Percentiles rank a stretch among this genome's conserved stretches.
Conservation (phyloP, 2,113 vertebrate species). For the Oxyruncus cristatus region DNA sequence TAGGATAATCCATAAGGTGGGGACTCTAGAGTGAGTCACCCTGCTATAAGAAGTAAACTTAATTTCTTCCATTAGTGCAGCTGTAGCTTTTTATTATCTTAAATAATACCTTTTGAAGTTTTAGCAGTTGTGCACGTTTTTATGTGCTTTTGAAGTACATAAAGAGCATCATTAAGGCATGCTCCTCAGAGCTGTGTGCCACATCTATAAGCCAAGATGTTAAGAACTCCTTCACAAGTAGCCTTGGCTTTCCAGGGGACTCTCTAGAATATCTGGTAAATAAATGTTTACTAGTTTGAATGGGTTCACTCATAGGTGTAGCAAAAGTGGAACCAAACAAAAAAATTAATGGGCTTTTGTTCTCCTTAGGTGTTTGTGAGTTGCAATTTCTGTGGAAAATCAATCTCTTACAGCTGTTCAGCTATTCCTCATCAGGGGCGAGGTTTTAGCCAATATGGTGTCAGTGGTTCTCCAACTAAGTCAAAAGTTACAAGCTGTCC, state of each 20-base stretch:
- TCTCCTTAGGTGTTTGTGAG: conserved; percentile 93
- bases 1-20: not conserved
- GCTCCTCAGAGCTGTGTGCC: not conserved
- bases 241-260: not conserved
- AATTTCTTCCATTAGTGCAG: not conserved
- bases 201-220: not conserved
- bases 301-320: not conserved
- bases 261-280: not conserved
- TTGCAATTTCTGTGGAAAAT: conserved; percentile 99
- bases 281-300: not conserved
- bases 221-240: not conserved
- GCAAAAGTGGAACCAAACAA: not conserved
- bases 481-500: conserved; percentile 98
- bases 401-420: conserved; percentile 97
- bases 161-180: not conserved
- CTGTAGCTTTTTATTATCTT: not conserved
- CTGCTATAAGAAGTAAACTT: not conserved
- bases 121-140: not conserved
- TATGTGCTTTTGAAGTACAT: not conserved
- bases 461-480: conserved; percentile 96
- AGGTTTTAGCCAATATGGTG: conserved; percentile 97
- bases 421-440: conserved; percentile 93
- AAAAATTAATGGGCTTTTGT: not conserved
- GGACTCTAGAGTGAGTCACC: not conserved
- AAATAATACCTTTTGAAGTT: not conserved